Percentiles rank a stretch among this genome's conserved stretches.
phyloP scores from a whole-genome alignment of 2,888 invertebrate genomes.

The Hyposoter dolosus region DNA sequence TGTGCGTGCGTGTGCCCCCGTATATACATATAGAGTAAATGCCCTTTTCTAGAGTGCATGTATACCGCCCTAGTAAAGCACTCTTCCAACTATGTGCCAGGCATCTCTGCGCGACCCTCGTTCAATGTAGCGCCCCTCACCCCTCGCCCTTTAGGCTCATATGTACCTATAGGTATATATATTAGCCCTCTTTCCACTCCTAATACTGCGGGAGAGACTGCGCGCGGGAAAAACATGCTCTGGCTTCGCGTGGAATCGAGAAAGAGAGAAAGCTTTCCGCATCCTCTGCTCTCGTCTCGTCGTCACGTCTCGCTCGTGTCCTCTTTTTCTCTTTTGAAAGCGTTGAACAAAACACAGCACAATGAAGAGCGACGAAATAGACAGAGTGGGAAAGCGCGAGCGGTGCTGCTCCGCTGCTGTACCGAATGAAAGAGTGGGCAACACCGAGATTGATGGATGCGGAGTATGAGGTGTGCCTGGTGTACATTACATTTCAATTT shows the following conservation, averaged over 20 bases:
- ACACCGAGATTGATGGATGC: conserved; percentile 66
- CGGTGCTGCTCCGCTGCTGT: conserved; percentile 20
- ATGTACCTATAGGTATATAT: neutral
- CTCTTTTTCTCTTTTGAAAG: conserved; percentile 35
- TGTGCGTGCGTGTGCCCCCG: conserved; percentile 4
- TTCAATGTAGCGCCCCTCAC: conserved; percentile 47
- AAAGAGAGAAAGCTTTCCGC: conserved; percentile 26
- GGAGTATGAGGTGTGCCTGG: conserved; percentile 71
- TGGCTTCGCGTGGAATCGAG: conserved; percentile 32
- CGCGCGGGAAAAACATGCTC: conserved; percentile 45
- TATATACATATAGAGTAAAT: conserved; percentile 49
- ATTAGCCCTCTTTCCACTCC: conserved; percentile 73
- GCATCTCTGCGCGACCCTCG: conserved; percentile 57
- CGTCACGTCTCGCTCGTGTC: conserved; percentile 8
- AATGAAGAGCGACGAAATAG: conserved; percentile 62
- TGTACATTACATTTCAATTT: conserved; percentile 83
- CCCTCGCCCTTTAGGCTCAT: conserved; percentile 12
- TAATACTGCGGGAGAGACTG: conserved; percentile 51
- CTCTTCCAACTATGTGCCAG: conserved; percentile 66
- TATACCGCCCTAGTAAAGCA: conserved; percentile 47
- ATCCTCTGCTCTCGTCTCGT: conserved; percentile 19
- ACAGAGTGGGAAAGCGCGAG: conserved; percentile 57
- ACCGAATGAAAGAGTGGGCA: conserved; percentile 57
- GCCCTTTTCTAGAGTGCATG: conserved; percentile 44
- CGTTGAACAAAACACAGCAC: conserved; percentile 55